Evolutionary conservation across 2,113 vertebrate genomes (phyloP).

Genomic region (Castor canadensis): DNA sequence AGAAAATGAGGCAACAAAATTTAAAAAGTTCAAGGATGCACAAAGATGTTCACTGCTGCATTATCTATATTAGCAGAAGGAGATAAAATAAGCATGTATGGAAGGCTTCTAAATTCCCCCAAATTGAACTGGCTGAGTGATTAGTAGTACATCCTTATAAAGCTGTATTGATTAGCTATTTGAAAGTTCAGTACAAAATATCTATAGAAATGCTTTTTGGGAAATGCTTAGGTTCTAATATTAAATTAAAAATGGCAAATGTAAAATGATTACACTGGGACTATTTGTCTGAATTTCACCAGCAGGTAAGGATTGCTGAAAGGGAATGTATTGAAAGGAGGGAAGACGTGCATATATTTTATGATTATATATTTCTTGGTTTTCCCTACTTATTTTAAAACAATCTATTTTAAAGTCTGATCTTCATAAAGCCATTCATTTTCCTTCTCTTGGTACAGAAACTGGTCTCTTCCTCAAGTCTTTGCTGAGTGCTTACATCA

Average conservation of each 20-base stretch:
- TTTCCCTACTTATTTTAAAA: not conserved
- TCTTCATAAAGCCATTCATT: not conserved
- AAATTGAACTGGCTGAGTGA: not conserved
- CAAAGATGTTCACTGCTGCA: not conserved
- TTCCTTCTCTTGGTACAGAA: not conserved
- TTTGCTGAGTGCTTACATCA: not conserved
- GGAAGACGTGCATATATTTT: not conserved
- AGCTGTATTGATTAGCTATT: not conserved
- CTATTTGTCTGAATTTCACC: not conserved
- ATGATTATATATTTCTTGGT: not conserved
- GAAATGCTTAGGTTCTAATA: not conserved
- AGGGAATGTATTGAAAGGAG: not conserved
- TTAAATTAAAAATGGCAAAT: slow-evolving; percentile 34
- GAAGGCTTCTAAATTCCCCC: not conserved
- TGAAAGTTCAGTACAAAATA: not conserved
- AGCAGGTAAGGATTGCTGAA: not conserved
- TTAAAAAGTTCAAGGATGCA: not conserved
- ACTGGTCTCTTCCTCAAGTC: not conserved
- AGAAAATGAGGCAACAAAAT: not conserved
- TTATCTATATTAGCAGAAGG: not conserved
- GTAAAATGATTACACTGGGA: not conserved
- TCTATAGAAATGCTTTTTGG: not conserved
- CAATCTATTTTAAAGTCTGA: not conserved
- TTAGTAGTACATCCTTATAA: not conserved
- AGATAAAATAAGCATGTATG: not conserved